These are phyloP conservation scores for Phalanger gymnotis DNA, from an alignment of 2,797 vertebrate genomes.

Conservation along the genomic window DNA sequence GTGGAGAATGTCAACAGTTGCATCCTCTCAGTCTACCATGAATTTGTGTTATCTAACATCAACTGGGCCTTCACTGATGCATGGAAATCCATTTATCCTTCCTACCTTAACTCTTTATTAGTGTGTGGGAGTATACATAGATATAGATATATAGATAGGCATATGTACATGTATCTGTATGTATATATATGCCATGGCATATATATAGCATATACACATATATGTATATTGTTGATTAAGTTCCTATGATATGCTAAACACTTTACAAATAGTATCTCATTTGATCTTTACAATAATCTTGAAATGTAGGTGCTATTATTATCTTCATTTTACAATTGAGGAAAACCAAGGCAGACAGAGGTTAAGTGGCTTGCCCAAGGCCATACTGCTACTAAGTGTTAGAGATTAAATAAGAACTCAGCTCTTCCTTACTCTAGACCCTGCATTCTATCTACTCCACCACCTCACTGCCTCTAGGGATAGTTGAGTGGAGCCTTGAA, in stretches of 20 bases:
- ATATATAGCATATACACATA: neutral
- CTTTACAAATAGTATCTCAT: neutral
- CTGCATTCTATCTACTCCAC: neutral
- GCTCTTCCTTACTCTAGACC: neutral
- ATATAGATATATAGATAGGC: no score
- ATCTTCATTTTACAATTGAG: neutral
- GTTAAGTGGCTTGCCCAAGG: neutral
- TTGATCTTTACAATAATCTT: neutral
- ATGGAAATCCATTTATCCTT: neutral
- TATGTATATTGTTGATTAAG: neutral
- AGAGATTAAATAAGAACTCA: neutral
- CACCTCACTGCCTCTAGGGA: neutral
- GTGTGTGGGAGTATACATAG: neutral
- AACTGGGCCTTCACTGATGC: neutral
- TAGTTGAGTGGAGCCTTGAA: neutral
- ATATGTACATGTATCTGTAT: no score
- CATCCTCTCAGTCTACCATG: neutral
- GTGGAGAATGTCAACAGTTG: neutral
- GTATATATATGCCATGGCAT: no score
- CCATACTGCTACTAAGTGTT: neutral
- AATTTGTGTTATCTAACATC: neutral
- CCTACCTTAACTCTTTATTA: neutral
- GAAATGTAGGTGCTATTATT: neutral
- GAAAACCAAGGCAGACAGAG: neutral
- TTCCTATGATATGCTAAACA: neutral